A percentile compares a stretch with the other conserved stretches of the same genome.
phyloP scores from a whole-genome alignment of 1,140 invertebrate species.

The Hetaerina americana region DNA sequence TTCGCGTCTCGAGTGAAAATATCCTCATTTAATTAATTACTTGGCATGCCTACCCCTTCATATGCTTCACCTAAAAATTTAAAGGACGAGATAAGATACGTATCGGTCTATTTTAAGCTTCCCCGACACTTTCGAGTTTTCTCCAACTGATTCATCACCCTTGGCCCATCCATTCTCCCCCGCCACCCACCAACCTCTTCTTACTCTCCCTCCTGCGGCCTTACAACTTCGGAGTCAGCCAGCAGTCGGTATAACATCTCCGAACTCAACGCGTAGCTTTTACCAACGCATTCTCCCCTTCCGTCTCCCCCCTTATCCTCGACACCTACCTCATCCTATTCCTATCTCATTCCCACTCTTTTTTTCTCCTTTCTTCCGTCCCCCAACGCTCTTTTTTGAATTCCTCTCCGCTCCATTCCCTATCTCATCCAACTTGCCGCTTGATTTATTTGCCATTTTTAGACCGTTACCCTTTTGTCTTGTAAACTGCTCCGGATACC shows the following conservation, averaged over 20 bases:
- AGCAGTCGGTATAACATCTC: background rate
- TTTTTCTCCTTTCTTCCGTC: background rate
- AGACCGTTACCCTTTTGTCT: background rate
- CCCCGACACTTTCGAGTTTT: background rate
- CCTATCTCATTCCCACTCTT: background rate
- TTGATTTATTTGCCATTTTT: conserved; percentile 1
- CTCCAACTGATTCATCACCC: background rate
- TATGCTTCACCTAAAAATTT: too few relatives aligned
- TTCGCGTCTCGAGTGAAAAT: too few relatives aligned
- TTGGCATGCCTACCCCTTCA: too few relatives aligned
- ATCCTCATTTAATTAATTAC: too few relatives aligned
- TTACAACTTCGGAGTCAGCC: background rate
- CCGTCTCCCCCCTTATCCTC: background rate
- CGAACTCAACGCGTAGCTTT: background rate
- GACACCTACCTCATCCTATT: background rate
- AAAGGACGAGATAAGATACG: background rate
- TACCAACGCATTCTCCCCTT: background rate
- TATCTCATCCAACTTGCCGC: background rate
- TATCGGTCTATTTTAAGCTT: background rate
- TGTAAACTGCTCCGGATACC: background rate
- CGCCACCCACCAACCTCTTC: background rate
- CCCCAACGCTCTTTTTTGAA: background rate
- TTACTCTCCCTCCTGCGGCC: too few relatives aligned
- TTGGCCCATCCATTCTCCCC: background rate
- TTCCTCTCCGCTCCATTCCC: background rate